Conservation (phyloP, 2,888 invertebrate genomes). For the Zaprionus obscuricornis region DNA sequence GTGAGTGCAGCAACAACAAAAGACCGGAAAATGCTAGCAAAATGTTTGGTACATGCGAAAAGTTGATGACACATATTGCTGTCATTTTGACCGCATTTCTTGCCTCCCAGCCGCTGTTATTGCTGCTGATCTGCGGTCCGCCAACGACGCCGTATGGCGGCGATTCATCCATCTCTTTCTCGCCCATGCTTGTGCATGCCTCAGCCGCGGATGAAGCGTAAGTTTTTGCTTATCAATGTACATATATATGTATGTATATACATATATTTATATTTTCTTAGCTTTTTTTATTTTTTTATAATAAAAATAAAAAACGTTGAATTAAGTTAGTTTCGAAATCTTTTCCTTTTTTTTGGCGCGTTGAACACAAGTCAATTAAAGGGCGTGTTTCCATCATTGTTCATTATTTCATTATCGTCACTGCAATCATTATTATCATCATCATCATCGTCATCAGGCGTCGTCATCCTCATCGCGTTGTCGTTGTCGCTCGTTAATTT, state of each 20-base stretch:
- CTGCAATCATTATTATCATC: slow-evolving; percentile 13
- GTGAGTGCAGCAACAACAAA: slow-evolving; percentile 39
- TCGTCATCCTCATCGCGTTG: slow-evolving; percentile 22
- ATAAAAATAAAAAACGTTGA: no score
- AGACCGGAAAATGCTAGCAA: slow-evolving; percentile 82
- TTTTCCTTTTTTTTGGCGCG: slow-evolving; percentile 19
- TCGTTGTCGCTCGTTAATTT: slow-evolving; percentile 67
- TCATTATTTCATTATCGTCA: slow-evolving; percentile 19
- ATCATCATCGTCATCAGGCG: not conserved
- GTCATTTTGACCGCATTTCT: slow-evolving; percentile 82
- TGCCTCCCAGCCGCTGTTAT: slow-evolving; percentile 78
- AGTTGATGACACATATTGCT: slow-evolving; percentile 83
- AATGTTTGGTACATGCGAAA: slow-evolving; percentile 82
- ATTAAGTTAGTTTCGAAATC: no score
- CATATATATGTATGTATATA: no score
- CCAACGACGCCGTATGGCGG: slow-evolving; percentile 64
- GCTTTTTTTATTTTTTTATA: no score
- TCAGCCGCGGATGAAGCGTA: slow-evolving; percentile 83
- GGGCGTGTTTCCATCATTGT: slow-evolving; percentile 56
- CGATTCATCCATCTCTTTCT: slow-evolving; percentile 21
- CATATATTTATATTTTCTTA: no score
- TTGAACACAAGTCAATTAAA: slow-evolving; percentile 56
- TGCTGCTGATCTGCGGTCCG: slow-evolving; percentile 75
- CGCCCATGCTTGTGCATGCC: slow-evolving; percentile 68
- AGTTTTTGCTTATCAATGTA: no score